These are phyloP conservation scores for Calyptommatus sinebrachiatus DNA, from an alignment of 2,113 vertebrate genomes.

Conservation along the genomic window DNA sequence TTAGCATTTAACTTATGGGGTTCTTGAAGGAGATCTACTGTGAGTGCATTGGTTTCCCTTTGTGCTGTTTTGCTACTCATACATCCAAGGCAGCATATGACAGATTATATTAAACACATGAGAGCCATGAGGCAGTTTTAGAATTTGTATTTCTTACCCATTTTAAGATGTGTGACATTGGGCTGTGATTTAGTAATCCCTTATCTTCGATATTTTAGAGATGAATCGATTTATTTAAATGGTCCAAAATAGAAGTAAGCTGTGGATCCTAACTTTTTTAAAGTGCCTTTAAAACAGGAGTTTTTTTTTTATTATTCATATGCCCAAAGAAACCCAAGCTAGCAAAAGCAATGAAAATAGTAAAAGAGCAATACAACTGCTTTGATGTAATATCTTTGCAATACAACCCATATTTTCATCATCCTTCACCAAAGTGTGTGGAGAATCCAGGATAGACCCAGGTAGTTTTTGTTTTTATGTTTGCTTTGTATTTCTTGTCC, in stretches of 20 bases:
- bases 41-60: neutral
- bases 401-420: neutral
- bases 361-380: slow-evolving; percentile 77
- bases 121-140: neutral
- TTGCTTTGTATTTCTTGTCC: slow-evolving; percentile 18
- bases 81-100: neutral
- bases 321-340: slow-evolving; percentile 65
- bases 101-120: too few relatives aligned
- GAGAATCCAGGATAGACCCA: slow-evolving; percentile 16
- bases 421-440: slow-evolving; percentile 8
- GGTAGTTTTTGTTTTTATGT: slow-evolving; percentile 6
- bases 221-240: neutral
- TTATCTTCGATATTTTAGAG: neutral
- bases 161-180: too few relatives aligned
- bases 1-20: neutral
- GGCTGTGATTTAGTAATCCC: neutral
- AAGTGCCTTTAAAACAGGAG: slow-evolving; percentile 76
- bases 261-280: slow-evolving; percentile 47
- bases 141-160: neutral
- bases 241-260: slow-evolving; percentile 49
- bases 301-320: slow-evolving; percentile 89
- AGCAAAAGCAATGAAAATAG: slow-evolving; percentile 81
- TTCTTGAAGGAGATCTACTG: neutral
- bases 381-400: slow-evolving; percentile 45
- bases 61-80: neutral